A percentile compares a stretch with the other conserved stretches of the same genome.
Conservation (phyloP, 1,140 invertebrate species). For the Bursaphelenchus mucronatus region DNA sequence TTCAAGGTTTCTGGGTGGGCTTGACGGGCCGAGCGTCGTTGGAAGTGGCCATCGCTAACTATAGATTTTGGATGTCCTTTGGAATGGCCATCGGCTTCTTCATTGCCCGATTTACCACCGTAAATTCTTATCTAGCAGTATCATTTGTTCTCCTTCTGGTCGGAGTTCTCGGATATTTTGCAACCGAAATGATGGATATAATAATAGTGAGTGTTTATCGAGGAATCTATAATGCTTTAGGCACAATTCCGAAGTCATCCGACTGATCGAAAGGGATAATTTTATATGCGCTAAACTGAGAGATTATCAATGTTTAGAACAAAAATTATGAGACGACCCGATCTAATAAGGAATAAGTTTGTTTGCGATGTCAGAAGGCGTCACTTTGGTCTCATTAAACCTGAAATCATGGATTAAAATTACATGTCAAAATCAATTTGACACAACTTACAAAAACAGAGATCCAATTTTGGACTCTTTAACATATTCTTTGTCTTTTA, state of each 20-base stretch:
- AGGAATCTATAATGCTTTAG: not conserved
- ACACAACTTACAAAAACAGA: no score
- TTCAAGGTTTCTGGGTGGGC: conserved; percentile 84
- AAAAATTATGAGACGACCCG: not conserved
- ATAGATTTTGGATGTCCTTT: conserved; percentile 84
- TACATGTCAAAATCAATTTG: not conserved
- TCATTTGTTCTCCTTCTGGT: conserved; percentile 74
- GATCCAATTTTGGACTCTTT: no score
- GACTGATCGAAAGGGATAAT: no score
- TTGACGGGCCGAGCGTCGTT: conserved; percentile 78
- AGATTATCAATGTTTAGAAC: not conserved
- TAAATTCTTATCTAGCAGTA: conserved; percentile 82
- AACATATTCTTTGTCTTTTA: no score
- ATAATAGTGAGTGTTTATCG: conserved; percentile 30
- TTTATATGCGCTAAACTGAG: not conserved
- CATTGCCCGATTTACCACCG: conserved; percentile 79
- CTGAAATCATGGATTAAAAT: not conserved
- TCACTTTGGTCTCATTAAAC: not conserved
- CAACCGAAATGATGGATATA: conserved; percentile 69
- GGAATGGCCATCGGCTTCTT: conserved; percentile 87
- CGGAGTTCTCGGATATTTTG: conserved; percentile 75
- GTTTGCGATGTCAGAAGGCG: not conserved
- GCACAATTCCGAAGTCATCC: not conserved
- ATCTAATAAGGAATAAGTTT: not conserved
- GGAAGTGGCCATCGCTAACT: conserved; percentile 92